phyloP scores from a whole-genome alignment of 1,140 invertebrate genomes.

The Saccostrea glomerata region DNA sequence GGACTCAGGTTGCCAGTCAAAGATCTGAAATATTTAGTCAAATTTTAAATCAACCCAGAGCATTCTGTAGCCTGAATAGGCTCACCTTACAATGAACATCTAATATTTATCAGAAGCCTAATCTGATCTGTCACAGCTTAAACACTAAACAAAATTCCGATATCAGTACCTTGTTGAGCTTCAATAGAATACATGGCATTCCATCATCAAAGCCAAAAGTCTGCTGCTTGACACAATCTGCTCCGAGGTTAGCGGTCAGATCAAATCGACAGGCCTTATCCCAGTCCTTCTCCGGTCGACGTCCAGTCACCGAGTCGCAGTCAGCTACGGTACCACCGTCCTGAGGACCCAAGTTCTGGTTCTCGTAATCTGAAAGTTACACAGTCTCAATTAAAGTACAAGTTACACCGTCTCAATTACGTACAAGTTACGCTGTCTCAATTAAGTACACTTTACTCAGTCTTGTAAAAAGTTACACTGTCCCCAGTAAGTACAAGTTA shows the following conservation, averaged over 20 bases:
- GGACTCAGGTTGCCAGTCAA: conserved; percentile 68
- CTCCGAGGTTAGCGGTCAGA: conserved; percentile 62
- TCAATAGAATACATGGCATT: conserved; percentile 75
- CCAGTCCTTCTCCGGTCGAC: conserved; percentile 59
- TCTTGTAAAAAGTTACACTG: too few relatives aligned
- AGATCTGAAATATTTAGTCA: conserved; percentile 60
- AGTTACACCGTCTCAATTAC: too few relatives aligned
- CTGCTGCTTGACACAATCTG: conserved; percentile 74
- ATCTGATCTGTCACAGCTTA: neutral
- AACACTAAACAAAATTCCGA: neutral
- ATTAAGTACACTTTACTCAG: too few relatives aligned
- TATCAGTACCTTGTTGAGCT: conserved; percentile 74
- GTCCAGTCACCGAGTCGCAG: conserved; percentile 54
- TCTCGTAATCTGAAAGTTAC: conserved; percentile 71
- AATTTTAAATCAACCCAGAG: neutral
- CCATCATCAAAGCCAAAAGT: conserved; percentile 76
- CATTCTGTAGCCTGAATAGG: neutral
- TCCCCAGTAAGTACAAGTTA: too few relatives aligned
- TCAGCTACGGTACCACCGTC: conserved; percentile 61
- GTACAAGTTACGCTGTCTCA: too few relatives aligned
- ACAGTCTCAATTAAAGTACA: neutral
- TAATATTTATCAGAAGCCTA: too few relatives aligned
- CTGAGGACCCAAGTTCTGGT: conserved; percentile 68
- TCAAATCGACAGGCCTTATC: conserved; percentile 71
- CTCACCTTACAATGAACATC: too few relatives aligned